Percentiles rank a stretch among this genome's conserved stretches.
phyloP scores from a whole-genome alignment of 2,797 vertebrate species.

The Syngnathus rostellatus region DNA sequence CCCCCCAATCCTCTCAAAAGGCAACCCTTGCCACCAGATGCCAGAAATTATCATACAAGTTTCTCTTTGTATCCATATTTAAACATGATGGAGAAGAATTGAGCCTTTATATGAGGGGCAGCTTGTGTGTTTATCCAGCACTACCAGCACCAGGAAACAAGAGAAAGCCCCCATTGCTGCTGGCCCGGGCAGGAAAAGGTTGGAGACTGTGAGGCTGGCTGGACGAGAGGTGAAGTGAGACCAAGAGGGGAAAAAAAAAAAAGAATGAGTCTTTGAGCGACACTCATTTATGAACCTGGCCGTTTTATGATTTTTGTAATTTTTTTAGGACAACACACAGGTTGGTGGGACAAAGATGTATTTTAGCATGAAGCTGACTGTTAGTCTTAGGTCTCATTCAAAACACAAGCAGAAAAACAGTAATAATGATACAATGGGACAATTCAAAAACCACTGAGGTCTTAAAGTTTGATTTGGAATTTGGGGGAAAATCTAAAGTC shows the following conservation, averaged over 20 bases:
- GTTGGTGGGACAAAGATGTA: conserved; percentile 53
- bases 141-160: conserved; percentile 67
- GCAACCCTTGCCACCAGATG: conserved; percentile 63
- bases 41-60: conserved; percentile 78
- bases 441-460: neutral
- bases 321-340: conserved; percentile 66
- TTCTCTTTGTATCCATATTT: conserved; percentile 80
- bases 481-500: neutral
- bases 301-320: conserved; percentile 63
- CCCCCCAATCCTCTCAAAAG: conserved; percentile 22
- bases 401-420: neutral
- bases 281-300: conserved; percentile 67
- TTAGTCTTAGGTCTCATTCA: conserved; percentile 7
- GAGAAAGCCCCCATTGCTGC: conserved; percentile 69
- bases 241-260: conserved; percentile 44
- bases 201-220: conserved; percentile 51
- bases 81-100: conserved; percentile 74
- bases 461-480: neutral
- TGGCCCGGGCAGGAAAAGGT: conserved; percentile 59
- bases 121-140: conserved; percentile 74
- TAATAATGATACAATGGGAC: neutral
- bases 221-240: conserved; percentile 45
- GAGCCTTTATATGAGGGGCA: conserved; percentile 68
- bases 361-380: conserved; percentile 44
- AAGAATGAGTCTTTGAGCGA: conserved; percentile 72